Base-by-base conservation (phyloP, 1,140 invertebrate species). In the Nixonia krombeini region DNA sequence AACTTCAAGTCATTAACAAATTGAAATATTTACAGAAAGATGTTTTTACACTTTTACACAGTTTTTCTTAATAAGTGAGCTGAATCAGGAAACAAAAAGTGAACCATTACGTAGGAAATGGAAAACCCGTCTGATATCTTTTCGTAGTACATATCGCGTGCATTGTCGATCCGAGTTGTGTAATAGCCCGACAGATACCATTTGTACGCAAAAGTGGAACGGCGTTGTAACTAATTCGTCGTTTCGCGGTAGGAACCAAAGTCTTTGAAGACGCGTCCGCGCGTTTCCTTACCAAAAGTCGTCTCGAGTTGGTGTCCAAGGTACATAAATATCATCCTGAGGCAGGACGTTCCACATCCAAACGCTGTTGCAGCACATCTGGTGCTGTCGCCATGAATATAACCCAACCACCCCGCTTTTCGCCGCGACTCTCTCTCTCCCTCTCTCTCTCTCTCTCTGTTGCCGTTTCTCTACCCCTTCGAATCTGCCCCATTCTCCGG, bases 331-430 rank as follows among this genome's bases (percentile, higher is more conserved):
- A 71, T 70, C 59, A 49, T 58, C 47, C 49, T 55, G 33, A 65
- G 61, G 68, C 62, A 56, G 80, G 76, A 80, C 80, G 76, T 69
- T 81, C 49, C 78, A 73, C 75, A 75, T 80, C 73, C 70, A 65
- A 62, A 61, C 61, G 44, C 42, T 57, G 56, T 62, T 65, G 57
- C 57, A 40, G 68, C 62, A 63, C 62, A 66, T 71, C 68, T 71
- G 68, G 57, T 52, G 68, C 68, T 70, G 68, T 70, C 62, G 68
- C 68, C 62, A 70, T 70, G 68, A 70, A 70, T 70, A 70, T 55
- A 70, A 61, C 52, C 57, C 29, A 25, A 63, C 47, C 53, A 23
- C 61, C 37, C 35, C 15, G 8, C 52, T 57, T 47, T 29, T 33
- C 15, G 8, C 52, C 53, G 41, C 28, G 23, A n/a, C 44, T 52